Percentiles rank a stretch among this genome's conserved stretches.
Conservation (phyloP, 2,888 invertebrate species). For the Hyppa rectilinea region DNA sequence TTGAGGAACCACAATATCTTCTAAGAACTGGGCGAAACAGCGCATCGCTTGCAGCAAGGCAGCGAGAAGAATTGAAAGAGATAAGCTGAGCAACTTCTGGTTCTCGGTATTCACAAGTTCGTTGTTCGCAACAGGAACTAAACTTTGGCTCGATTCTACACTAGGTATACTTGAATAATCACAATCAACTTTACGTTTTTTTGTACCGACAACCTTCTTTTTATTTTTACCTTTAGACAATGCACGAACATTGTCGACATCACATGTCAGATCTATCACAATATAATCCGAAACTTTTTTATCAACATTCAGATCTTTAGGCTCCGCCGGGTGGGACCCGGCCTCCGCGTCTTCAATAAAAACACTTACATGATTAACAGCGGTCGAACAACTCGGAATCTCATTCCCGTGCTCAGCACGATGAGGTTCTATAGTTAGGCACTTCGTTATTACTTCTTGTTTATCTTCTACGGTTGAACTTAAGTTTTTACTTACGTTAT, state of each 20-base stretch:
- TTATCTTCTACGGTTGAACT: constrained; percentile 75
- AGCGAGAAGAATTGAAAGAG: constrained; percentile 91
- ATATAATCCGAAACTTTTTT: constrained; percentile 79
- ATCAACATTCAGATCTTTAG: constrained; percentile 67
- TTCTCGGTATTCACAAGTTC: constrained; percentile 85
- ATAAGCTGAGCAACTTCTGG: constrained; percentile 91
- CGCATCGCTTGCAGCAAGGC: constrained; percentile 92
- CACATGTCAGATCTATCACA: constrained; percentile 88
- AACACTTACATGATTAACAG: constrained; percentile 80
- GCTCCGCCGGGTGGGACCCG: constrained; percentile 65
- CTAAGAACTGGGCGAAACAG: constrained; percentile 91
- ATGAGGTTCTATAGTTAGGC: constrained; percentile 85
- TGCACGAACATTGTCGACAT: constrained; percentile 77
- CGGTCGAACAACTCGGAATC: constrained; percentile 87
- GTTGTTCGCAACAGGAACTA: constrained; percentile 87
- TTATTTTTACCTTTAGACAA: constrained; percentile 71
- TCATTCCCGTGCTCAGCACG: constrained; percentile 84
- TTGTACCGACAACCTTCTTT: constrained; percentile 76
- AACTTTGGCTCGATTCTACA: constrained; percentile 80
- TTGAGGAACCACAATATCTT: constrained; percentile 90
- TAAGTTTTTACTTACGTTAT: constrained; percentile 72
- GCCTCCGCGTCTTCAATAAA: constrained; percentile 71
- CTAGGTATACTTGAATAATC: constrained; percentile 81
- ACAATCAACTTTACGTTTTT: constrained; percentile 78
- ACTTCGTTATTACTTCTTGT: constrained; percentile 82